Evolutionary conservation across 2,113 vertebrate genomes (phyloP).

Genomic region (Gasterosteus nipponicus): DNA sequence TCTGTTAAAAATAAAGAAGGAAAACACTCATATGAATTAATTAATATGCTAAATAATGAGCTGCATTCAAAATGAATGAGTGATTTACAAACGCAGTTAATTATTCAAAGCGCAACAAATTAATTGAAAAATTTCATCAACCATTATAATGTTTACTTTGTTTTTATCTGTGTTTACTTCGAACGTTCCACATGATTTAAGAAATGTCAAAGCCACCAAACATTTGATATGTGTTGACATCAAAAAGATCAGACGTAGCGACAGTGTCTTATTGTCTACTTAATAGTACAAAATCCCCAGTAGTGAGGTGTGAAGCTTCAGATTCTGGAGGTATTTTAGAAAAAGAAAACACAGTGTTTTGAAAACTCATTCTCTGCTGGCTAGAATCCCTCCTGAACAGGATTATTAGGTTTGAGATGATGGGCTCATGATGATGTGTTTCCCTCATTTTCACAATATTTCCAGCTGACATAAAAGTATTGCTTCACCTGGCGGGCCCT

Average conservation of each 20-base stretch:
- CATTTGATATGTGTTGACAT: background rate
- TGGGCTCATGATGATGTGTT: slow-evolving; percentile 16
- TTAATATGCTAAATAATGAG: slow-evolving; percentile 61
- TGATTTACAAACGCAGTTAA: slow-evolving; percentile 51
- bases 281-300: background rate
- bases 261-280: background rate
- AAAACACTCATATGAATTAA: slow-evolving; percentile 36
- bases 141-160: slow-evolving; percentile 1
- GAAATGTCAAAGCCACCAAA: background rate
- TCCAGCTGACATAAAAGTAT: slow-evolving; percentile 23
- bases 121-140: slow-evolving; percentile 29
- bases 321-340: slow-evolving; percentile 22
- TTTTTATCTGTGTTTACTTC: background rate
- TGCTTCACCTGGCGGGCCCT: slow-evolving; percentile 29
- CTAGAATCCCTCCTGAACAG: slow-evolving; percentile 38
- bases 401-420: slow-evolving; percentile 45
- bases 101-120: slow-evolving; percentile 42
- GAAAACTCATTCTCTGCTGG: slow-evolving; percentile 36
- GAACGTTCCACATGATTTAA: background rate
- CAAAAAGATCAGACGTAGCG: background rate
- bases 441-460: slow-evolving; percentile 43
- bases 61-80: slow-evolving; percentile 50
- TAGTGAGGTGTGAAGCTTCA: slow-evolving; percentile 13
- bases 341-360: slow-evolving; percentile 15
- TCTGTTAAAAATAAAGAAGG: too few relatives aligned